phyloP scores from a whole-genome alignment of 2,797 vertebrate species.

The Chloroceryle amazona region DNA sequence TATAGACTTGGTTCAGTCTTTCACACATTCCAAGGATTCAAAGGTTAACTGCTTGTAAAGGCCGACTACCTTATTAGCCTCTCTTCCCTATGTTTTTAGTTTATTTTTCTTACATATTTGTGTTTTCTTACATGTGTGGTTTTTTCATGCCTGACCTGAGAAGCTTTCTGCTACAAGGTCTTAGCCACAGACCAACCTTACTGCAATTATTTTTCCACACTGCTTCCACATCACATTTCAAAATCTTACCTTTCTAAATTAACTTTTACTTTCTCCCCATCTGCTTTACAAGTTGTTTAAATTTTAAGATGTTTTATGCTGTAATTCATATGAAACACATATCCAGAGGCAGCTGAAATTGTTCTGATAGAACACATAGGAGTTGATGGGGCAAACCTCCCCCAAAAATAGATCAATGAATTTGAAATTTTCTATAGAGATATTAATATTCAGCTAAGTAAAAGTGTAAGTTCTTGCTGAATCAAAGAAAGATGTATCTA shows the following conservation, averaged over 20 bases:
- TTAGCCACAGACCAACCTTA: not conserved
- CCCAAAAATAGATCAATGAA: not conserved
- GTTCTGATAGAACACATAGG: accelerated
- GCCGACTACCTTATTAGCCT: not conserved
- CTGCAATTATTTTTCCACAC: not conserved
- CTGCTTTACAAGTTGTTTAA: not conserved
- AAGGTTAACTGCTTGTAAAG: not conserved
- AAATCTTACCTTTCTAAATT: not conserved
- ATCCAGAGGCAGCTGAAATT: not conserved
- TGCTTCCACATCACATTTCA: not conserved
- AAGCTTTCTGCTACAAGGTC: not conserved
- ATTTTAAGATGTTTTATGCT: not conserved
- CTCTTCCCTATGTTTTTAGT: not conserved
- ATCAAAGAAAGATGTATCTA: not conserved
- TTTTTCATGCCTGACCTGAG: not conserved
- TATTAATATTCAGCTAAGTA: not conserved
- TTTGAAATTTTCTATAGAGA: not conserved
- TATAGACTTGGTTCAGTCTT: not conserved
- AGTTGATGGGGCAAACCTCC: not conserved
- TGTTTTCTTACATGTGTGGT: not conserved
- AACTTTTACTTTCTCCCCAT: not conserved
- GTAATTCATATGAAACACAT: not conserved
- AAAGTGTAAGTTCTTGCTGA: not conserved
- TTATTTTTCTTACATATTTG: not conserved
- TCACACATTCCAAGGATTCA: not conserved